Conservation (phyloP, 2,797 vertebrate genomes). For the Karalla daura region DNA sequence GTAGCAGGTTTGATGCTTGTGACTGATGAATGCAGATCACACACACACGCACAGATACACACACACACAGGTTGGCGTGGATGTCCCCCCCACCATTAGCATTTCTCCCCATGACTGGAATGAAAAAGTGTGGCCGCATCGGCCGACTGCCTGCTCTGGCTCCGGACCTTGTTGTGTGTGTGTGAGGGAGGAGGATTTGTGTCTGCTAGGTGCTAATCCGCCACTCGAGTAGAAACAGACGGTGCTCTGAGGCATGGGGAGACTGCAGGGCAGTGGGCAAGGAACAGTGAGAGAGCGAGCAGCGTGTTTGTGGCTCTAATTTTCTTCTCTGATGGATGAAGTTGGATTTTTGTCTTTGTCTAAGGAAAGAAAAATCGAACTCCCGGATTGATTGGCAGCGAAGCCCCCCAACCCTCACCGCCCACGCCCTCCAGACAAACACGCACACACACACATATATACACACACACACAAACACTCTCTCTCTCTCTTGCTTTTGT, state of each 20-base stretch:
- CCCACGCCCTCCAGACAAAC: not conserved
- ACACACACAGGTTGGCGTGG: too few species aligned
- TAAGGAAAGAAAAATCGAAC: constrained; percentile 1
- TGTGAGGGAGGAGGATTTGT: constrained; percentile 40
- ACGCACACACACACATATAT: not conserved
- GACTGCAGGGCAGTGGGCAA: constrained; percentile 25
- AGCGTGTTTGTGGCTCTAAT: not conserved
- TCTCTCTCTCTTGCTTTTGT: too few species aligned
- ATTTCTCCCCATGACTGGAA: constrained; percentile 27
- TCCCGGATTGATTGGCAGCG: constrained; percentile 17
- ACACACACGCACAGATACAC: too few species aligned
- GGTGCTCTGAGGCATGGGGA: constrained; percentile 34
- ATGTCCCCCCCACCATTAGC: too few species aligned
- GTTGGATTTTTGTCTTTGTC: constrained; percentile 12
- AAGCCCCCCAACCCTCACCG: too few species aligned
- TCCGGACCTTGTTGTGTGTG: constrained; percentile 37
- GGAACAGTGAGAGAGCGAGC: constrained; percentile 10
- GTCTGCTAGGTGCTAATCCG: constrained; percentile 39
- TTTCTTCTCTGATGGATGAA: constrained; percentile 13
- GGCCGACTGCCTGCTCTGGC: constrained; percentile 15
- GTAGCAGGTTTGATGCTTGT: too few species aligned
- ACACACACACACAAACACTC: not conserved
- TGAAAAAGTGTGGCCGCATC: constrained; percentile 36
- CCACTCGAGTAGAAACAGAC: constrained; percentile 44
- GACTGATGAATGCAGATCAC: too few species aligned